Evolutionary conservation across 2,888 invertebrate species (phyloP).

Genomic region (Phrixothrix hirtus): DNA sequence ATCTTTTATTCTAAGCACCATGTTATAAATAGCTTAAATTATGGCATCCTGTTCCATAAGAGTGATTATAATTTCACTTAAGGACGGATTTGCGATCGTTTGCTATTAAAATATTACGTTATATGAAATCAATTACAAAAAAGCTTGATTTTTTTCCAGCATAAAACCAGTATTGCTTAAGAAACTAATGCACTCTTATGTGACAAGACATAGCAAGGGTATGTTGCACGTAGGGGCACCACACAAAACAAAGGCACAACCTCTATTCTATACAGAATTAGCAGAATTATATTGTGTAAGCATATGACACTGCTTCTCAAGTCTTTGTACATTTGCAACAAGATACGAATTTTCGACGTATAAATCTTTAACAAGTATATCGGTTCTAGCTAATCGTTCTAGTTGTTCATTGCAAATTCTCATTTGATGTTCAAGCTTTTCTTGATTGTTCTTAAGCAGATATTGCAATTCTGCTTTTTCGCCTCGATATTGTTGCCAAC

Average conservation of each 20-base stretch:
- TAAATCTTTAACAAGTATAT: constrained; percentile 78
- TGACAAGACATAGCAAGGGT: too few relatives aligned
- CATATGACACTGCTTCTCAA: constrained; percentile 61
- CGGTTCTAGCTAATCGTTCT: constrained; percentile 72
- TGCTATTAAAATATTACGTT: too few relatives aligned
- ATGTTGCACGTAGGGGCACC: too few relatives aligned
- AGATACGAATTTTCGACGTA: constrained; percentile 85
- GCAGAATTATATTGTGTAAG: constrained; percentile 55
- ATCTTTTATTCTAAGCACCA: too few relatives aligned
- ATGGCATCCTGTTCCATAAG: too few relatives aligned
- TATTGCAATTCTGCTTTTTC: constrained; percentile 61
- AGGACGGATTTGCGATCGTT: too few relatives aligned
- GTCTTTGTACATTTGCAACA: constrained; percentile 64
- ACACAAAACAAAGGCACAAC: background rate
- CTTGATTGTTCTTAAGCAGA: constrained; percentile 59
- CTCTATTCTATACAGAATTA: constrained; percentile 45
- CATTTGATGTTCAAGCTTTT: constrained; percentile 61
- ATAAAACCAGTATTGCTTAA: too few relatives aligned
- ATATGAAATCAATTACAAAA: too few relatives aligned
- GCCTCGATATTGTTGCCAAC: constrained; percentile 61
- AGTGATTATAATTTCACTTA: too few relatives aligned
- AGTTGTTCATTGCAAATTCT: constrained; percentile 61
- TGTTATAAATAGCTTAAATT: too few relatives aligned
- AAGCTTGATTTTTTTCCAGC: too few relatives aligned
- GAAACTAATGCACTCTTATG: background rate